Evolutionary conservation across 2,888 invertebrate genomes (phyloP).

Genomic region (Azorinus chamasolen): DNA sequence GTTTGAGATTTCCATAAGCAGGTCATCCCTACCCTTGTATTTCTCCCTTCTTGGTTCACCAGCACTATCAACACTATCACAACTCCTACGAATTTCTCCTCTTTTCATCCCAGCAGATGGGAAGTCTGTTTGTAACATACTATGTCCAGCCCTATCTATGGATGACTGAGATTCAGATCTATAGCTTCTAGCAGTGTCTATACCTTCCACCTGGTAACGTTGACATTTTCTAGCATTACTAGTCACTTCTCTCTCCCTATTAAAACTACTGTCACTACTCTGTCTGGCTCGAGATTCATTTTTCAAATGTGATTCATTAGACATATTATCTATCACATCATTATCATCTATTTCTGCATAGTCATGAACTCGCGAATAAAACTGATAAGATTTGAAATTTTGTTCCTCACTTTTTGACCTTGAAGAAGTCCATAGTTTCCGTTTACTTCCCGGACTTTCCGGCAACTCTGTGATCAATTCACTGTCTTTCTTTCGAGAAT

Average conservation of each 20-base stretch:
- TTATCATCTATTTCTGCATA: constrained; percentile 80
- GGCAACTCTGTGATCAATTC: constrained; percentile 67
- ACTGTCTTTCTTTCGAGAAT: constrained; percentile 22
- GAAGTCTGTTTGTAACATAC: constrained; percentile 45
- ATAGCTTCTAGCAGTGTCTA: constrained; percentile 29
- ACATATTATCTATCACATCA: constrained; percentile 56
- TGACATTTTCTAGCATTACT: constrained; percentile 19
- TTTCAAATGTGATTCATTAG: constrained; percentile 15
- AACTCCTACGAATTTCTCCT: constrained; percentile 5
- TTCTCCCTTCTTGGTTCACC: constrained; percentile 18
- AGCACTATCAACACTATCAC: constrained; percentile 28
- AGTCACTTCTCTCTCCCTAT: constrained; percentile 27
- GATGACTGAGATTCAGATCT: constrained; percentile 48
- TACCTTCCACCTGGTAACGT: constrained; percentile 55
- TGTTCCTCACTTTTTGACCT: constrained; percentile 53
- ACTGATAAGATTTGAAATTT: constrained; percentile 39
- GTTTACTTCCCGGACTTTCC: constrained; percentile 69
- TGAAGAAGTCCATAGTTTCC: constrained; percentile 66
- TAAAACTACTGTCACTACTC: constrained; percentile 32
- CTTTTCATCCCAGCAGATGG: constrained; percentile 19
- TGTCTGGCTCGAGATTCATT: constrained; percentile 3
- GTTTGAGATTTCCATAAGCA: constrained; percentile 54
- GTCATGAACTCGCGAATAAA: constrained; percentile 78
- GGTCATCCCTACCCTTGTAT: constrained; percentile 38
- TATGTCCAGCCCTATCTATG: constrained; percentile 9